Base-by-base conservation (phyloP, 2,888 invertebrate genomes). In the Lordiphosa andalusiaca region DNA sequence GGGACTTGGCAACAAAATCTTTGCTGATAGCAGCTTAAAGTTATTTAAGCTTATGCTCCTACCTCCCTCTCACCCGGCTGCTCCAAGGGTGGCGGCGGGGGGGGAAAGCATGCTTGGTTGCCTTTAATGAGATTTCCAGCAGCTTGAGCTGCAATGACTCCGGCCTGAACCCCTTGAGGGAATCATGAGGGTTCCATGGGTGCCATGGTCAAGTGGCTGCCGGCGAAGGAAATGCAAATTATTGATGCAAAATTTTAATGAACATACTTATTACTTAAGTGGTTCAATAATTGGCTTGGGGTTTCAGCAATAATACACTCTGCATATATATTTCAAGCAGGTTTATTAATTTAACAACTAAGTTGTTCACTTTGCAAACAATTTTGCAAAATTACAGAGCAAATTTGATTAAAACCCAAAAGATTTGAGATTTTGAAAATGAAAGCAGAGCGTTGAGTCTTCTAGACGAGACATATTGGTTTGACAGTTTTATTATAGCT, bases 1-100 rank as follows among this genome's bases (percentile, higher is more conserved):
- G 13, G 19, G 33, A 54, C 48, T 59, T 41, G 37, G 53, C 51
- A 41, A 55, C 56, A 54, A 56, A 69, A 57, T 65, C 56, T 68
- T 66, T 55, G 57, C 68, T 55, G 57, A 68, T 54, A 54, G 52
- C 67, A 67, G 52, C 68, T 66, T 73, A 53, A 66, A 73, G 55
- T 61, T 59, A 52, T 60, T 73, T 61, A 50, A 41, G 40, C 21
- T 42, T 13, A n/a, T 6, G 36, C 33, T 13, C 12, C 40, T 1
- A 2, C 21, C 10, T n/a, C 10, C 13, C 39, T 6, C 39, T 6
- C 13, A 6, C 4, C 10, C 23, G 37, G 16, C 23, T 5, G 44
- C 39, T 53, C 23, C 36, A 35, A n/a, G n/a, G n/a, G n/a, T n/a
- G n/a, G n/a, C n/a, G n/a, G n/a, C n/a, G n/a, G 35, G 36, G 40